Base-by-base conservation (phyloP, 2,888 invertebrate species). In the Morpho achilles region DNA sequence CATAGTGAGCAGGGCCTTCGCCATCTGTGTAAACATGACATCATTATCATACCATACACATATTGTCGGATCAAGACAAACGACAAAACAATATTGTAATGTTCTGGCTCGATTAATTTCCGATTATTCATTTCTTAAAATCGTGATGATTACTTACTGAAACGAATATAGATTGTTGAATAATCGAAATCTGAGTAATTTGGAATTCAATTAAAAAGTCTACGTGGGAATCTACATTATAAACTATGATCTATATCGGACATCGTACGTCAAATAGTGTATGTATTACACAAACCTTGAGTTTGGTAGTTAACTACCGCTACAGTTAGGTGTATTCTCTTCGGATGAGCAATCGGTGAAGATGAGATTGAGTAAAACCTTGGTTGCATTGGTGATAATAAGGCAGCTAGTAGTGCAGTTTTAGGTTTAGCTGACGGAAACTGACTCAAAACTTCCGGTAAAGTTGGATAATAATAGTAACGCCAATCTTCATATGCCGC, bases 321-420 rank as follows among this genome's bases (percentile, higher is more conserved):
- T 1, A 98, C 97, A 0, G 98, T 98, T 57, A 97, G 91, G 78
- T 98, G 98, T 55, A 98, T 93, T 82, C 96, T 94, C 63, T 95
- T 95, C 0, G 93, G 93, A 73, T 95, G 93, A 49, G 95, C 93
- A 3, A 93, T 82, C 0, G 96, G 96, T 16, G 97, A 97, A 0
- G 98, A 98, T 1, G 98, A 98, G 68, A 98, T 98, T 42, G 97
- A 97, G 82, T 98, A 98, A 85, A 97, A 98, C 73, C 98, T 92
- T 3, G 98, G 97, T 77, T 98, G 98, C 52, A 98, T 84, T 0
- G 97, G 93, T 50, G 96, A 96, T 43, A 98, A 87, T 70, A 98
- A 94, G 0, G 96, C 95, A 46, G 96, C 92, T 3, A 98, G 88
- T 8, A 98, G 87, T 0, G 97, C 94, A 0, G 97, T 96, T 46